Percentiles rank a stretch among this genome's conserved stretches.
phyloP scores from a whole-genome alignment of 2,113 vertebrate genomes.

The Microtus montanus region DNA sequence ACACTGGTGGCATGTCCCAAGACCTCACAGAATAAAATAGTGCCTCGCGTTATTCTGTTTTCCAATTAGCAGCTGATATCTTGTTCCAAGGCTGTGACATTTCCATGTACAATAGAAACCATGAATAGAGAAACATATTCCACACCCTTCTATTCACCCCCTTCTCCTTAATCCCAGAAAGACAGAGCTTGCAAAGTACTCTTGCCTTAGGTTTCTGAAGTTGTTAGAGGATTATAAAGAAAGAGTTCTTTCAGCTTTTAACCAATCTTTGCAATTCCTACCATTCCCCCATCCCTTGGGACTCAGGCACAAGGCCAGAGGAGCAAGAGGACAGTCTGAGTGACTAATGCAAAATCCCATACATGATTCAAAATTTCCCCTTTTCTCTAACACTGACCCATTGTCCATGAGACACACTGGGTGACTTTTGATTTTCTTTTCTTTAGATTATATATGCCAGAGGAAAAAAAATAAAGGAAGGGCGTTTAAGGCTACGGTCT shows the following conservation, averaged over 20 bases:
- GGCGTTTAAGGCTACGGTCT: constrained; percentile 10
- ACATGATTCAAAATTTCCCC: constrained; percentile 57
- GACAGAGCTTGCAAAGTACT: constrained; percentile 69
- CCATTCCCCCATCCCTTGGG: not conserved
- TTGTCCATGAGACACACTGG: constrained; percentile 62
- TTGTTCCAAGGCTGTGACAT: constrained; percentile 61
- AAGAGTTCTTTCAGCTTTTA: constrained; percentile 72
- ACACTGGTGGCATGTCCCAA: not conserved
- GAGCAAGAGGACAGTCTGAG: constrained; percentile 61
- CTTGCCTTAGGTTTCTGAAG: constrained; percentile 66
- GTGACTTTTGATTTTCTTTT: not conserved
- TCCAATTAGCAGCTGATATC: constrained; percentile 48
- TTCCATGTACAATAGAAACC: constrained; percentile 64
- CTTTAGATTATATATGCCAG: constrained; percentile 30
- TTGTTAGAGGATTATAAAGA: constrained; percentile 57
- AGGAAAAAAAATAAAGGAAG: not conserved
- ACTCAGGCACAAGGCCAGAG: constrained; percentile 63
- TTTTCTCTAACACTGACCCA: constrained; percentile 62
- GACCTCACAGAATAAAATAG: constrained; percentile 9
- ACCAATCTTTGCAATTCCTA: constrained; percentile 40
- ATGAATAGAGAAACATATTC: constrained; percentile 45
- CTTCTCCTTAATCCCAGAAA: constrained; percentile 50
- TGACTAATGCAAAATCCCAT: constrained; percentile 48
- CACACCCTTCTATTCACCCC: constrained; percentile 37
- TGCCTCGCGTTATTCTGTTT: constrained; percentile 29